A percentile compares a stretch with the other conserved stretches of the same genome.
Conservation (phyloP, 2,113 vertebrate genomes). For the Psettodes erumei region DNA sequence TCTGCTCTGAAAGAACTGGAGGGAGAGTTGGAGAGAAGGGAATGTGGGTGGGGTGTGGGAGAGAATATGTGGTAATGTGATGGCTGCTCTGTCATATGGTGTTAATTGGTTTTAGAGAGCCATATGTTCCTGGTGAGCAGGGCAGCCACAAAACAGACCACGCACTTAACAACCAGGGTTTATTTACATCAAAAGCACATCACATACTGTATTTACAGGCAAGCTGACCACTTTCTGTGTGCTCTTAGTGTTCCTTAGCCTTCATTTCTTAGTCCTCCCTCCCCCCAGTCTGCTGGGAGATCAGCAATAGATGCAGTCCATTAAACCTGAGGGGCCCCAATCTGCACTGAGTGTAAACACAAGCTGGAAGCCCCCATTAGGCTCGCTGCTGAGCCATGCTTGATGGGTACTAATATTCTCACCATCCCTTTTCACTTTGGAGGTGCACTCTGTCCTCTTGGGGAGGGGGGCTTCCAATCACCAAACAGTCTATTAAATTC, state of each 20-base stretch:
- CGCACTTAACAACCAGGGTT: conserved; percentile 17
- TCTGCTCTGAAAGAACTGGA: not conserved
- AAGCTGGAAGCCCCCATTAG: conserved; percentile 63
- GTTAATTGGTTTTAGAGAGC: conserved; percentile 65
- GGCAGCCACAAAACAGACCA: conserved; percentile 11
- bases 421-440: conserved; percentile 27
- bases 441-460: conserved; percentile 7
- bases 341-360: conserved; percentile 67
- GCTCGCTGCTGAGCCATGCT: conserved; percentile 45
- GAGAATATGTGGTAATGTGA: conserved; percentile 24
- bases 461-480: conserved; percentile 16
- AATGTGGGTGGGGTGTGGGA: conserved; percentile 33
- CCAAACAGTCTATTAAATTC: conserved; percentile 53
- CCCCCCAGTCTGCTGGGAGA: conserved; percentile 29
- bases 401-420: conserved; percentile 58
- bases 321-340: conserved; percentile 59
- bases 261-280: not conserved
- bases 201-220: not conserved
- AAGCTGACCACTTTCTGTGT: not conserved
- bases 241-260: not conserved
- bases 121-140: conserved; percentile 54
- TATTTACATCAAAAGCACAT: conserved; percentile 31
- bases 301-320: conserved; percentile 41
- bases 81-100: conserved; percentile 61
- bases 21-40: not conserved